These are phyloP conservation scores for Epinotia nisella DNA, from an alignment of 2,888 invertebrate species.

Conservation along the genomic window DNA sequence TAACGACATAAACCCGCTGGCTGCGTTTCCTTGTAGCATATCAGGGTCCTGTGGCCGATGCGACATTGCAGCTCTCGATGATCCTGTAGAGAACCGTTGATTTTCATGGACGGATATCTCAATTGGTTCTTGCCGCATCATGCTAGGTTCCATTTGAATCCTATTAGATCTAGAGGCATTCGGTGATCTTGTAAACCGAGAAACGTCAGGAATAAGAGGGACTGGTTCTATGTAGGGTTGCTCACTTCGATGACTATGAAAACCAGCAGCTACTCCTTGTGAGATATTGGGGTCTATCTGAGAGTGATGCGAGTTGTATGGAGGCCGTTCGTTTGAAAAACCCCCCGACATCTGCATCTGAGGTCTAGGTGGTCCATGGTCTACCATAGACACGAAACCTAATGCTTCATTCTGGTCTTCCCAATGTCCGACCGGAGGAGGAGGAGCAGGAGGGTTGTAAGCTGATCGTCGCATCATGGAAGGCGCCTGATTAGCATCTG, in stretches of 20 bases:
- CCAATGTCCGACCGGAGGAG: background rate
- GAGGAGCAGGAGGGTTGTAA: background rate
- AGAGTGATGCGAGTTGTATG: background rate
- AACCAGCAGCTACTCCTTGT: background rate
- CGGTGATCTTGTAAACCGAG: background rate
- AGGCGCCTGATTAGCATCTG: background rate
- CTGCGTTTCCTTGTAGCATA: too few relatives aligned
- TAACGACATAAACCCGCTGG: background rate
- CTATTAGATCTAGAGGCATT: background rate
- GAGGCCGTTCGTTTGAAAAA: background rate
- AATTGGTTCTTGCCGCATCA: background rate
- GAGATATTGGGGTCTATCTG: background rate
- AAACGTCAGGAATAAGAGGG: background rate
- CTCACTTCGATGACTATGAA: background rate
- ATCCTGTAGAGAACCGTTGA: background rate
- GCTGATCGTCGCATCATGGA: background rate
- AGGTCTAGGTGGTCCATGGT: background rate
- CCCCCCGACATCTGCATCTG: background rate
- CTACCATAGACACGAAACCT: constrained; percentile 2
- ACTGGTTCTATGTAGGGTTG: background rate
- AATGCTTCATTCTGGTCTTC: background rate
- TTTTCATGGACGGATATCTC: background rate
- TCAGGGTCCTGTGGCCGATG: background rate
- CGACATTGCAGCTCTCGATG: background rate
- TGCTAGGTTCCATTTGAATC: background rate